Evolutionary conservation across 2,888 invertebrate species (phyloP).

Genomic region (Oligia fasciuncula): DNA sequence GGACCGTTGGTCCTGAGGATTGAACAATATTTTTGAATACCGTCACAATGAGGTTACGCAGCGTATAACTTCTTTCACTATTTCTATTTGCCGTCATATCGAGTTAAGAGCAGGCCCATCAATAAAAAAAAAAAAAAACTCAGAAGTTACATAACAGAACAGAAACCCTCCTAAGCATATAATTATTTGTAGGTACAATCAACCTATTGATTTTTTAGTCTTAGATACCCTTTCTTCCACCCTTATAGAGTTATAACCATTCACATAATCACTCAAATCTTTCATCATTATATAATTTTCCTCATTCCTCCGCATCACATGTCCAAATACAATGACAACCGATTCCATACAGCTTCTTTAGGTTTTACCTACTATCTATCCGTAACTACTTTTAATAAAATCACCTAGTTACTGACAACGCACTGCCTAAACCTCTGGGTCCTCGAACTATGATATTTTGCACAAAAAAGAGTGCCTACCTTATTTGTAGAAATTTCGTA

Average conservation of each 20-base stretch:
- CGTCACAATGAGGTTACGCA: neutral
- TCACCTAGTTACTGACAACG: neutral
- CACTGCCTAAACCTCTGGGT: neutral
- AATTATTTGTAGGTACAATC: neutral
- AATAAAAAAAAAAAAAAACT: neutral
- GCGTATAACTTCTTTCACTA: neutral
- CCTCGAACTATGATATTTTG: neutral
- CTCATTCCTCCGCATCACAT: neutral
- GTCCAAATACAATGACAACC: neutral
- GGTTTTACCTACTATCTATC: neutral
- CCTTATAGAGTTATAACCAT: neutral
- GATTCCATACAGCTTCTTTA: neutral
- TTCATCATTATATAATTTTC: neutral
- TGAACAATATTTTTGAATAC: neutral
- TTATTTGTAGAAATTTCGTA: neutral
- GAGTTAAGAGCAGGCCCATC: neutral
- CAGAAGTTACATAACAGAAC: neutral
- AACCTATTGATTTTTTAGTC: neutral
- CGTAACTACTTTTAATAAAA: neutral
- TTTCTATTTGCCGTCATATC: neutral
- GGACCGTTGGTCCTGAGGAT: constrained; percentile 90
- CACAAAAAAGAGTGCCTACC: neutral
- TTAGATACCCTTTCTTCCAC: neutral
- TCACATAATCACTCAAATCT: neutral
- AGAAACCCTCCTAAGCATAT: neutral